Base-by-base conservation (phyloP, 2,797 vertebrate species). In the Sebastes baramenuke region DNA sequence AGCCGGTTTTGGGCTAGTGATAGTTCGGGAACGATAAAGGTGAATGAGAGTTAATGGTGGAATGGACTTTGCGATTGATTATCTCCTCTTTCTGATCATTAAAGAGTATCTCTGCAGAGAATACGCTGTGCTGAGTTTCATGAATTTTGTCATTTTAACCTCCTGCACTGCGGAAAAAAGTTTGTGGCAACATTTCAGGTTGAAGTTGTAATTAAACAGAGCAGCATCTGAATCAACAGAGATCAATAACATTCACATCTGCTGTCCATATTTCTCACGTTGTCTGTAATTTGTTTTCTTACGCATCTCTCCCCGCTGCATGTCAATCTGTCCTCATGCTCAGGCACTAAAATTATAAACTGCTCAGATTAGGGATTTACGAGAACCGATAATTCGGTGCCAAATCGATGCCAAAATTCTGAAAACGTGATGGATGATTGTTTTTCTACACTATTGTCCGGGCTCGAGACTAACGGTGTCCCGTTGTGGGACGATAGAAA, bases 11-110 rank as follows among this genome's bases (percentile, higher is more conserved):
- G 54, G 65, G 69, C 58, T 24, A 27, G 65, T 14, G 42, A 62
- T 42, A 54, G 62, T 80, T 49, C 9, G 2, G 29, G 22, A 56
- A 75, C 36, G 75, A 81, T 72, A 4, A 56, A 75, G 66, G 25
- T 72, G 60, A 61, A 34, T 9, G 61, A 67, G 58, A 20, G 24
- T 16, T 13, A 54, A 56, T 8, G 16, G 67, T 49, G 25, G 25
- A 55, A 29, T 75, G 70, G 22, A 13, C 55, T 64, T 25, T 49
- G 56, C 6, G 0, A 77, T 72, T 87, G 87, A 89, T 87, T 67
- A 71, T 61, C 54, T 75, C 38, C 20, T 70, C 58, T 49, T 24
- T 72, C 30, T 61, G 67, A 79, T 79, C 80, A 71, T 85, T 65
- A 82, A 79, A 86, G 38, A 29, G 25, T 2, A 12, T 46, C 36